These are phyloP conservation scores for Lomographa bimaculata DNA, from an alignment of 2,888 invertebrate species.

Conservation along the genomic window DNA sequence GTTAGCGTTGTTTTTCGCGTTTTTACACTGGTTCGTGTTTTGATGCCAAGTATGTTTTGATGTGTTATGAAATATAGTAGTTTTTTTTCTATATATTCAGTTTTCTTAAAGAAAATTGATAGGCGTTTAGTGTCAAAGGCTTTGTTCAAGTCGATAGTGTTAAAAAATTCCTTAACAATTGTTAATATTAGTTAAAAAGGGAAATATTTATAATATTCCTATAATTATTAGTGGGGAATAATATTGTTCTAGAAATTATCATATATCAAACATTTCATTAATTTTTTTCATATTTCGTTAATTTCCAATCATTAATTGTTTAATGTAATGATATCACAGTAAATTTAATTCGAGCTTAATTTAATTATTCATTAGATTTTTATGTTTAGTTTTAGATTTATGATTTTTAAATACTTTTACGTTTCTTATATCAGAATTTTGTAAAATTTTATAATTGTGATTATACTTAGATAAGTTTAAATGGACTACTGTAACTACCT, in stretches of 20 bases:
- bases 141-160: background rate
- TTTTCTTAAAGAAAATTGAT: conserved; percentile 11
- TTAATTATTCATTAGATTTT: conserved; percentile 20
- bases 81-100: conserved; percentile 8
- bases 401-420: conserved; percentile 8
- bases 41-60: conserved; percentile 12
- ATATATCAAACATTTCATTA: too few species aligned
- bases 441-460: conserved; percentile 24
- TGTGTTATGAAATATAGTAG: conserved; percentile 17
- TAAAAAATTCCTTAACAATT: too few species aligned
- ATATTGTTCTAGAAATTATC: too few species aligned
- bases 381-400: conserved; percentile 16
- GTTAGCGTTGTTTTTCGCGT: conserved; percentile 19
- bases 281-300: background rate
- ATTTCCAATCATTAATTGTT: conserved; percentile 7
- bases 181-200: background rate
- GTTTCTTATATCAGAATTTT: conserved; percentile 11
- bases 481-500: conserved; percentile 11
- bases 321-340: conserved; percentile 21
- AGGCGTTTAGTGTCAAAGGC: conserved; percentile 6
- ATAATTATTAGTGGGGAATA: too few species aligned
- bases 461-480: conserved; percentile 20
- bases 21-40: conserved; percentile 23
- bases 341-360: conserved; percentile 25
- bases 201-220: too few species aligned